Percentiles rank a stretch among this genome's conserved stretches.
phyloP scores from a whole-genome alignment of 2,888 invertebrate genomes.

The Tetranychus piercei region DNA sequence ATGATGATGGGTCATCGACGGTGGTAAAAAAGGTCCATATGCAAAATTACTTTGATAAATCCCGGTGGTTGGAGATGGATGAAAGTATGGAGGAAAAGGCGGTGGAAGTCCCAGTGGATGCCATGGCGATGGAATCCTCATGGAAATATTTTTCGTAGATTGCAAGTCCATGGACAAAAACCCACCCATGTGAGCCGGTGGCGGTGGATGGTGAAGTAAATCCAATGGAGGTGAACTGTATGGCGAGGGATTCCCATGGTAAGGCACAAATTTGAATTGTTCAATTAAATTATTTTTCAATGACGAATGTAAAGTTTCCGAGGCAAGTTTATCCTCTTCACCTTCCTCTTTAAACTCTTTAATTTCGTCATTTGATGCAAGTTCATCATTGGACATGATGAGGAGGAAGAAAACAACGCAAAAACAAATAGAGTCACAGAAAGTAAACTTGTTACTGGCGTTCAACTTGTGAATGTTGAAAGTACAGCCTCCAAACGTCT shows the following conservation, averaged over 20 bases:
- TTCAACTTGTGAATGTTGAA: too few species aligned
- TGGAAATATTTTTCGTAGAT: not conserved
- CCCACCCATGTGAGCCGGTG: too few species aligned
- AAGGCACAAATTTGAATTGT: not conserved
- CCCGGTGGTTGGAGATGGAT: not conserved
- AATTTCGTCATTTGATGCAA: not conserved
- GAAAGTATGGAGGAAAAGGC: not conserved
- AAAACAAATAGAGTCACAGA: too few species aligned
- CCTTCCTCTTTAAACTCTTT: not conserved
- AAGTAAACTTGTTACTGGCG: too few species aligned
- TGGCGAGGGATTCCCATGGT: not conserved
- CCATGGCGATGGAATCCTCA: not conserved
- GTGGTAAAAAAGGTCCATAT: not conserved
- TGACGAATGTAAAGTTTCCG: not conserved
- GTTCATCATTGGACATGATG: too few species aligned
- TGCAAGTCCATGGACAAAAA: too few species aligned
- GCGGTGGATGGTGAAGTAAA: not conserved
- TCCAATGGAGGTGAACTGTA: too few species aligned
- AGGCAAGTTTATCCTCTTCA: not conserved
- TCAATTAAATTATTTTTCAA: too few species aligned
- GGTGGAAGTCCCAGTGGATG: not conserved
- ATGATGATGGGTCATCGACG: not conserved
- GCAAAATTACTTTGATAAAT: not conserved
- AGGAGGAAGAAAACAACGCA: too few species aligned
- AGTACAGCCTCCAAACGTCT: too few species aligned